Base-by-base conservation (phyloP, 2,888 invertebrate genomes). In the Agrochola macilenta region DNA sequence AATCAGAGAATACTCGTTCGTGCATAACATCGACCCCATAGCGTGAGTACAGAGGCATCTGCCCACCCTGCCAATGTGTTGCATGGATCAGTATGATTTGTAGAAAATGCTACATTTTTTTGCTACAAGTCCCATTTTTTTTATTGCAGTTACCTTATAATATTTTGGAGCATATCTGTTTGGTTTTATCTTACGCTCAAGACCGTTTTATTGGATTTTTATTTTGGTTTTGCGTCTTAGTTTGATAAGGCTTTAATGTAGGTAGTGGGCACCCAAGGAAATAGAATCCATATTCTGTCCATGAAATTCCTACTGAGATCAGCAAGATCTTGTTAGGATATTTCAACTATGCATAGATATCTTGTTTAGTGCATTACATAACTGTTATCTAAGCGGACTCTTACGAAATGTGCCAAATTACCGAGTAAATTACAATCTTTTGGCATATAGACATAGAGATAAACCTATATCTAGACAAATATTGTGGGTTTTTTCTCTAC, bases 11-110 rank as follows among this genome's bases (percentile, higher is more conserved):
- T 96, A 93, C 91, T 96, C 96, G 90, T 96, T 96, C 95, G 96
- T 95, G 92, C 96, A 96, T 95, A 96, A 96, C 94, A 90, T 96
- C 92, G 95, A 95, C 88, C 95, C 96, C 77, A 90, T 89, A 89
- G 91, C 93, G 96, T 96, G 93, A 96, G 96, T 96, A 95, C 88
- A 83, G 74, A 77, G 82, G 79, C 80, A 85, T 35, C 78, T 86
- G 78, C 76, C 81, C 79, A 81, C 69, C 83, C 74, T 66, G 81
- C 87, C 65, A 71, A 79, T 75, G 78, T 87, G 85, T 87, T 88
- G 91, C 91, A 89, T 91, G 90, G 72, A 79, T 69, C 69, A 66
- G n/a, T 64, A 71, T 71, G 35, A 64, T 63, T 74, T 72, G 52
- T 63, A 69, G 70, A 35, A 61, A 61, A 71, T 23, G 23, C 75